Percentiles rank a stretch among this genome's conserved stretches.
Evolutionary conservation across 2,113 vertebrate species (phyloP).

Genomic region (Sturnira hondurensis): DNA sequence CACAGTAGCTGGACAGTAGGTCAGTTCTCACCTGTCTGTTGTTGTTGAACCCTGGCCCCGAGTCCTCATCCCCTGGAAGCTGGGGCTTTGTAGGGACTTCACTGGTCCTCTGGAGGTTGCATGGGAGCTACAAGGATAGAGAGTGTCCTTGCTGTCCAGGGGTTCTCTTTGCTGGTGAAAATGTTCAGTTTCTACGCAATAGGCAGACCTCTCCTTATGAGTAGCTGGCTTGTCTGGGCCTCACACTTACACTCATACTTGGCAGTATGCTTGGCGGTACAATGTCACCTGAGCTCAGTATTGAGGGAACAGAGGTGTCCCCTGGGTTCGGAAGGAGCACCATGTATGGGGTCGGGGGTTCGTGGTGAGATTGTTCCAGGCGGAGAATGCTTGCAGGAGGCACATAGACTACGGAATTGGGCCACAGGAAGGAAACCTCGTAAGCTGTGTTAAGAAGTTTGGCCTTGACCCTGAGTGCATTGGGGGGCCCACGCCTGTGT

Average conservation of each 20-base stretch:
- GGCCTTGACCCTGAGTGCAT: background rate
- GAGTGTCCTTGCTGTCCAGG: background rate
- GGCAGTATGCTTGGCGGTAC: background rate
- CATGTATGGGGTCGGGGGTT: rapidly evolving
- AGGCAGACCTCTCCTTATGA: background rate
- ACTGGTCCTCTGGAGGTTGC: background rate
- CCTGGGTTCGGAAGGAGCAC: background rate
- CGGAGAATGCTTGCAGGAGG: background rate
- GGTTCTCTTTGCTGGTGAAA: background rate
- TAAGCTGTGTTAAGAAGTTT: background rate
- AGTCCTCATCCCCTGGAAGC: background rate
- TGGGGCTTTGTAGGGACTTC: background rate
- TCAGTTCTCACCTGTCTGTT: background rate
- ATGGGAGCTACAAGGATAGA: background rate
- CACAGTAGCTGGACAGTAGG: background rate
- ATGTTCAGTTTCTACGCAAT: background rate
- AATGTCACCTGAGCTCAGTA: background rate
- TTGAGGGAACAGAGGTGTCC: background rate
- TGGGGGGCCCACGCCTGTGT: background rate
- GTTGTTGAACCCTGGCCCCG: background rate
- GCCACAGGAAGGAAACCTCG: background rate
- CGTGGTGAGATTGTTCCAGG: background rate
- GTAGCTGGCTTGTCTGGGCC: background rate
- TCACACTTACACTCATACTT: too few species aligned
- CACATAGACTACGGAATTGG: background rate